Base-by-base conservation (phyloP, 2,113 vertebrate species). In the Neoarius graeffei region DNA sequence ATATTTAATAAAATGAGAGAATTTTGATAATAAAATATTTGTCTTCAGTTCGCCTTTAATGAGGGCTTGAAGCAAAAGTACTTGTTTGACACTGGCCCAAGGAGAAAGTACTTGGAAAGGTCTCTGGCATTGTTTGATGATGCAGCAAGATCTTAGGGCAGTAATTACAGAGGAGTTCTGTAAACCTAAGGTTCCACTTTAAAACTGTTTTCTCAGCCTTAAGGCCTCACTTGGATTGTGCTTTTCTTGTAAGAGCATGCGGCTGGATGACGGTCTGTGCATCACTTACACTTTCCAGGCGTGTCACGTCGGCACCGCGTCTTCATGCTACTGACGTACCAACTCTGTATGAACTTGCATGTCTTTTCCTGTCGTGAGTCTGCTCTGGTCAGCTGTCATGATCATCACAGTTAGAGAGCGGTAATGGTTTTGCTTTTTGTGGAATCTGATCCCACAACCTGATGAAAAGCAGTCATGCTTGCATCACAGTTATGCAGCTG, bases 201-300 rank as follows among this genome's bases (percentile, higher is more conserved):
- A 73, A 74, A 86, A 56, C 57, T n/a, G 57, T 81, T 85, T 66
- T 81, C 17, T 86, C 52, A 86, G 54, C 64, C 83, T 66, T 27
- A 74, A 90, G 81, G 76, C 74, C 62, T 56, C 73, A 13, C 9
- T 57, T 9, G 30, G 23, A 25, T 42, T 83, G 30, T 69, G 56
- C 73, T 56, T 64, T 79, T 86, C 71, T 57, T 88, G 86, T 88
- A 83, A 73, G 50, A 81, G 48, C 89, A 73, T 71, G 81, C 27
- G 76, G 59, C 71, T 76, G 64, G 42, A 84, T 77, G 59, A 57
- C 50, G 6, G 87, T 82, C 81, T 85, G 86, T 77, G 35, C 83
- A 82, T 57, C 69, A 87, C 90, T 90, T 90, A 88, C 87, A 62
- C 83, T 91, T 88, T 83, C 73, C 11, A 50, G 85, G 80, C 89